Base-by-base conservation (phyloP, 1,140 invertebrate genomes). In the Drosophila hydei region DNA sequence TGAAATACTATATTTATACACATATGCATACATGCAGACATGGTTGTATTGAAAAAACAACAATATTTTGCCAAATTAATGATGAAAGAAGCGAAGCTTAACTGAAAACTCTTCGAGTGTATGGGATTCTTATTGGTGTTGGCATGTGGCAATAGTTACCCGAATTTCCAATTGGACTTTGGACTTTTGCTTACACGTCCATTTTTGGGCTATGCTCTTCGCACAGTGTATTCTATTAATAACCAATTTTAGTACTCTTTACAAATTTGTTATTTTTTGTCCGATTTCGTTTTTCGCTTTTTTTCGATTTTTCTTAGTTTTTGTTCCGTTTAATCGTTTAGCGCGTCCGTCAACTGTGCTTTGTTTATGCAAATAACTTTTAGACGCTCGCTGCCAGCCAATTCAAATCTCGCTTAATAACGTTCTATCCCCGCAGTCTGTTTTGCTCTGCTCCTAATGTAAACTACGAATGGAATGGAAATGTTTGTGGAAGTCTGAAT, bases 381-480 rank as follows among this genome's bases (percentile, higher is more conserved):
- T 61, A 55, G 38, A 50, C 47, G 60, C 42, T 51, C 33, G 71
- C 43, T 38, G 58, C 30, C 64, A 43, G 27, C 48, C 58, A 62
- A 73, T 58, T 73, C 38, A 73, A 73, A 56, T 69, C 71, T 73
- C 58, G 56, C 65, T 73, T 69, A 73, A 62, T 62, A 42, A 69
- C 55, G 48, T 54, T 43, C 62, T 33, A 33, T 36, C 47, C 36
- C 48, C 54, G 16, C 50, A 25, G 54, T 4, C 18, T 45, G 43
- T 11, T 45, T 18, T 21, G 43, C 18, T 25, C 38, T 42, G 30
- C 30, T 33, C 11, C 36, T 52, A 11, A 30, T 18, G 23, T 40
- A 23, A 48, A 45, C 18, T 12, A 40, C 23, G 18, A 27, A n/a
- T 43, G 27, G 16, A 47, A 63, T 69, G 65, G 45, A 72, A 65